Percentiles rank a stretch among this genome's conserved stretches.
phyloP scores from a whole-genome alignment of 2,888 invertebrate species.

The Pheosia tremula region DNA sequence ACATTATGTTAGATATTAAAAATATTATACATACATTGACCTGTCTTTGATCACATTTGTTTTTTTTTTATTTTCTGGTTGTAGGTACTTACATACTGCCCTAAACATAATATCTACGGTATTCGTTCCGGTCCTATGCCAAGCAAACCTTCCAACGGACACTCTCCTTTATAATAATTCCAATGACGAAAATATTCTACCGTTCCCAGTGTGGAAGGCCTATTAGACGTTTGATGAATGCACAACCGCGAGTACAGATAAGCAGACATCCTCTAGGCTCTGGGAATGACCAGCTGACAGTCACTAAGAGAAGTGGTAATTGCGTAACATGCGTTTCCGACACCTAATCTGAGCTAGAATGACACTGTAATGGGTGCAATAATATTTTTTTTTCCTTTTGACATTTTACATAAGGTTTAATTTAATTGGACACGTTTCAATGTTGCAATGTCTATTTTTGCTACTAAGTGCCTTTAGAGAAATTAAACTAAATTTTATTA shows the following conservation, averaged over 20 bases:
- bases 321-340: conserved; percentile 57
- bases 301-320: conserved; percentile 59
- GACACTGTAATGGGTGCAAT: conserved; percentile 25
- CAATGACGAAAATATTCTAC: neutral
- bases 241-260: conserved; percentile 52
- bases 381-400: conserved; percentile 15
- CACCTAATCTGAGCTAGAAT: conserved; percentile 27
- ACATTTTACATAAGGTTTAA: conserved; percentile 1
- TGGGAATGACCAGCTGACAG: conserved; percentile 58
- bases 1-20: neutral
- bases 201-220: conserved; percentile 33
- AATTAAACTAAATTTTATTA: too few relatives aligned
- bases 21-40: neutral
- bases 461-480: too few relatives aligned
- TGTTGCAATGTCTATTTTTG: neutral
- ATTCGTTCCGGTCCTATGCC: neutral
- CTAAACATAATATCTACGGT: too few relatives aligned
- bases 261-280: conserved; percentile 54
- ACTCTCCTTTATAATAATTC: neutral
- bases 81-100: neutral
- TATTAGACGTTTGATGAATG: conserved; percentile 51
- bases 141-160: neutral
- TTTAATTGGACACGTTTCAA: neutral
- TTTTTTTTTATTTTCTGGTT: neutral
- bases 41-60: too few relatives aligned